Base-by-base conservation (phyloP, 1,140 invertebrate genomes). In the Heliconius nattereri region DNA sequence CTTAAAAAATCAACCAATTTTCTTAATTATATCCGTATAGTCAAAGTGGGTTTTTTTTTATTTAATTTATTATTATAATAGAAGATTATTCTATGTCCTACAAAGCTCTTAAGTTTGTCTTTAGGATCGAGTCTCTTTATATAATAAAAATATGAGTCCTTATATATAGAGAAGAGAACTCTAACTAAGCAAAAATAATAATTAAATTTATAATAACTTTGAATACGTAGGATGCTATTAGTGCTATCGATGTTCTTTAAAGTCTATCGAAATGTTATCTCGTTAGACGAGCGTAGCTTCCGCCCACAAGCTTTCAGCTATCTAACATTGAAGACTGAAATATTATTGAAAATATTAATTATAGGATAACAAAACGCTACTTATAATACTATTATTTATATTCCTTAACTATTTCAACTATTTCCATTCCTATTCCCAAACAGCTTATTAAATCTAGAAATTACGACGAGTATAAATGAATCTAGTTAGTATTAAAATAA, bases 221-320 rank as follows among this genome's bases (percentile, higher is more conserved):
- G 32, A 72, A 72, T n/a, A 13, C 71, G 71, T 45, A 66, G 60
- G 60, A 29, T n/a, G 60, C 60, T 66, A 66, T 66, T 66, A 66
- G 60, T 66, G 60, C 23, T 66, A 11, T 66, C 60, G 40, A 49
- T 73, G 29, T 73, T 26, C 60, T 66, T 66, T 66, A 29, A 66
- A 29, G 13, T 66, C 60, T 29, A 66, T 76, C n/a, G 70, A 26
- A 77, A 71, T 49, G 23, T 77, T 71, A 77, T 40, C 57, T 71
- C 75, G 29, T 77, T 77, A 77, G 37, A 40, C 20, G 37, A 23
- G 37, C 37, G 16, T 19, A n/a, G 74, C 32, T 60, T 60, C 74
- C 57, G 32, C 74, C 74, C 74, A 76, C 74, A 66, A 66, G 60
- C 23, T 3, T 26, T 29, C 23, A 3, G 11, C 9, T 57, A 23